These are phyloP conservation scores for Ochotona curzoniae DNA, from an alignment of 2,113 vertebrate species.

Conservation along the genomic window DNA sequence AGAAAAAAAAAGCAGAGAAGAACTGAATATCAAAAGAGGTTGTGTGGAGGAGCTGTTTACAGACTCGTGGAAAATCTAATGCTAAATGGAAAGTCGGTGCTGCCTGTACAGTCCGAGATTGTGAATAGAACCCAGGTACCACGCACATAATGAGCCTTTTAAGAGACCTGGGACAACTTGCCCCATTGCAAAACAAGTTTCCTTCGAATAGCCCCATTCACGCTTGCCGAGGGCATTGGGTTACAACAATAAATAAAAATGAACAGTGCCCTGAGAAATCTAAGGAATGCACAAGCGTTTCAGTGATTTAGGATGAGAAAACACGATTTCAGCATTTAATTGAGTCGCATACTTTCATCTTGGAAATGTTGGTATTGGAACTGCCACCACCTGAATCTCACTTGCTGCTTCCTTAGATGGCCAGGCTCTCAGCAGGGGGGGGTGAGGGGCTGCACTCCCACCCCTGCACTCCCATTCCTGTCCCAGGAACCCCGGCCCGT, in stretches of 20 bases:
- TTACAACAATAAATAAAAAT: conserved; percentile 95
- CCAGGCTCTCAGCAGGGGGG: conserved; percentile 44
- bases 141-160: conserved; percentile 64
- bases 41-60: conserved; percentile 68
- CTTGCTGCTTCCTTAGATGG: conserved; percentile 65
- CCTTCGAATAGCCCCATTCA: conserved; percentile 89
- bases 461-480: background rate
- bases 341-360: conserved; percentile 83
- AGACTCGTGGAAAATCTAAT: conserved; percentile 76
- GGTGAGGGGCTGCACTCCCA: background rate
- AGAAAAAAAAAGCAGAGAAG: conserved; percentile 35
- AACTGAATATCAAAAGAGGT: conserved; percentile 76
- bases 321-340: conserved; percentile 85
- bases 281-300: conserved; percentile 93
- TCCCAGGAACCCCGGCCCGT: background rate
- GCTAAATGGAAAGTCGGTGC: conserved; percentile 65
- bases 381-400: conserved; percentile 81
- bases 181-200: conserved; percentile 82
- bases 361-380: conserved; percentile 77
- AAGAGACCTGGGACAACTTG: conserved; percentile 74
- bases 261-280: conserved; percentile 91
- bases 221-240: conserved; percentile 88
- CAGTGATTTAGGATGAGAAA: conserved; percentile 85
- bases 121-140: conserved; percentile 59
- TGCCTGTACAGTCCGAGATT: conserved; percentile 57